Base-by-base conservation (phyloP, 53 echinoderm and acorn worm species). In the Crossaster papposus region DNA sequence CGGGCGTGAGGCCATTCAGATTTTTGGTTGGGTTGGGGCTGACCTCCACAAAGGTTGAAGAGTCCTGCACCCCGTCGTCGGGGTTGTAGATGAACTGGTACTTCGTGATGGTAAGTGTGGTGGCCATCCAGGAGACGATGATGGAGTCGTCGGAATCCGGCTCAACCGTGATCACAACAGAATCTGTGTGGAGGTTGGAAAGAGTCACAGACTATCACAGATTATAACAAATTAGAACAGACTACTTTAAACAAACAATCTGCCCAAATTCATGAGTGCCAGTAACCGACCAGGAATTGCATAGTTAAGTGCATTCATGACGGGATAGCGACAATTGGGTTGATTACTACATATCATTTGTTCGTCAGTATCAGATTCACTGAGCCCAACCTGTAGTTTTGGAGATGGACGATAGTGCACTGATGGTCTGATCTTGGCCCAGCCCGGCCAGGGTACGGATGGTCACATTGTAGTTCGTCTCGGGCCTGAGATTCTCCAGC, bases 31-130 rank as follows among this genome's bases (percentile, higher is more conserved):
- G 87, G 77, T n/a, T 77, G 4, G 1, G 4, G 24, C 76, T 55
- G 9, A 11, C 15, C 0, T 58, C 11, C 12, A 85, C 85, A 26
- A 85, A 84, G 84, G 32, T 80, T 5, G 38, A 70, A 0, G 38
- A 62, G 10, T 76, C 44, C 31, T 44, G 71, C 13, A 70, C 29
- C 17, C 29, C 74, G 4, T 58, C 80, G 1, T 75, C 54, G 0
- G 90, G 77, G 85, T 79, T 22, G 34, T 93, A 85, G 73, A 80
- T 80, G 54, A 93, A 90, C 65, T 93, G 90, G 63, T 90, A 93
- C 63, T 65, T 37, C 15, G 70, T 37, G 86, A 93, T 74, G 36
- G 77, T 77, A 33, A 77, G 30, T 50, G 34, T 72, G 44, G 78
- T 50, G 2, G 73, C 30, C 24, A 62, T 30, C 93, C 93, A 93